Base-by-base conservation (phyloP, 2,888 invertebrate species). In the Mechanitis mazaeus region DNA sequence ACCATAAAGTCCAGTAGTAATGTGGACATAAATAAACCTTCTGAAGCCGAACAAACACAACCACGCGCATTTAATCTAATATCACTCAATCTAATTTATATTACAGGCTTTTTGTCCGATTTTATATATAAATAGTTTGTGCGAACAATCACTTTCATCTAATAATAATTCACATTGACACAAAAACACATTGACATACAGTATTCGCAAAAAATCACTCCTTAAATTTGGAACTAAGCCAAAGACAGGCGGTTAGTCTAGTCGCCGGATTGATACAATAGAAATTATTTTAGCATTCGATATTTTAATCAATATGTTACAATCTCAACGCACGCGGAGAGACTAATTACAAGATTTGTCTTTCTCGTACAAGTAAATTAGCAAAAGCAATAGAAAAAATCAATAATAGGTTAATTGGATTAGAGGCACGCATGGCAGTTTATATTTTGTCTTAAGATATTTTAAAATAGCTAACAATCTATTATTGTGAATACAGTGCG, bases 121-220 rank as follows among this genome's bases (percentile, higher is more conserved):
- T 35, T 54, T 33, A 54, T 54, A 56, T 20, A 56, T 54, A 5
- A 45, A 35, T 35, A 56, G 12, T 45, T 53, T 33, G 42, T 35
- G 35, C 35, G 3, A 35, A 35, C 35, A 35, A 35, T 35, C 20
- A 56, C 56, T n/a, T 28, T 45, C 42, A 46, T 12, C 45, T 33
- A 55, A 60, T 60, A 64, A 60, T 58, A 60, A 64, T 60, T 56
- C 56, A 47, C 31, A 59, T 64, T 59, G 64, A 64, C 64, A 66
- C 60, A 63, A 60, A 60, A 56, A 64, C 65, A 68, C 58, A 69
- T 61, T 71, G 64, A 63, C 69, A 69, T 64, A 68, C 65, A 64
- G 65, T 60, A 65, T 57, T 61, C 58, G 55, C 58, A 69, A 63
- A 69, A 65, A 67, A 60, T 65, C 58, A 53, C 64, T 61, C 33